Evolutionary conservation across 2,797 vertebrate species (phyloP).

Genomic region (Lindbergichthys nudifrons): DNA sequence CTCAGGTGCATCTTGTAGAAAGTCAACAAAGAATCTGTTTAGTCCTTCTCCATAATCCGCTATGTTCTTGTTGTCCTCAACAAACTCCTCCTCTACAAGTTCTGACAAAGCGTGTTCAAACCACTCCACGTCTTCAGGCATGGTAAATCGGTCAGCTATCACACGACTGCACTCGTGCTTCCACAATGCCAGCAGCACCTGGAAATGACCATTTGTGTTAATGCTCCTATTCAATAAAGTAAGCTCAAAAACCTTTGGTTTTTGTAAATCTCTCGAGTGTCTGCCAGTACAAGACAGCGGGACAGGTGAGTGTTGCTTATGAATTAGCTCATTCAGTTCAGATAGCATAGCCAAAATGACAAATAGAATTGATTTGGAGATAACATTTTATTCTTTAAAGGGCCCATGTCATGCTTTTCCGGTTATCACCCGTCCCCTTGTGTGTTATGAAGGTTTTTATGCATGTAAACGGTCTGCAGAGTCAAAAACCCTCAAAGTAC

Average conservation of each 20-base stretch:
- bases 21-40: constrained; percentile 94
- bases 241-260: background rate
- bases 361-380: background rate
- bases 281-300: background rate
- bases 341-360: background rate
- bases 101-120: constrained; percentile 87
- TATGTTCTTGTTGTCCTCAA: constrained; percentile 70
- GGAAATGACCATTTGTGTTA: constrained; percentile 5
- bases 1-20: constrained; percentile 91
- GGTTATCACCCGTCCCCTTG: no score
- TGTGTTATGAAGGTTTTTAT: no score
- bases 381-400: background rate
- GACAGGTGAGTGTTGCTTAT: background rate
- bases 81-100: constrained; percentile 86
- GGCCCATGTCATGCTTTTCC: no score
- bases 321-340: background rate
- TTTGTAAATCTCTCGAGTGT: background rate
- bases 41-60: constrained; percentile 73
- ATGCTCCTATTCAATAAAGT: background rate
- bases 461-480: no score
- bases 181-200: constrained; percentile 92
- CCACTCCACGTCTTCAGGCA: constrained; percentile 89
- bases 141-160: constrained; percentile 94
- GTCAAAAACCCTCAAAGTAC: no score
- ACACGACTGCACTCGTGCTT: constrained; percentile 96